These are phyloP conservation scores for Odontothrips loti DNA, from an alignment of 2,888 invertebrate species.

Conservation along the genomic window DNA sequence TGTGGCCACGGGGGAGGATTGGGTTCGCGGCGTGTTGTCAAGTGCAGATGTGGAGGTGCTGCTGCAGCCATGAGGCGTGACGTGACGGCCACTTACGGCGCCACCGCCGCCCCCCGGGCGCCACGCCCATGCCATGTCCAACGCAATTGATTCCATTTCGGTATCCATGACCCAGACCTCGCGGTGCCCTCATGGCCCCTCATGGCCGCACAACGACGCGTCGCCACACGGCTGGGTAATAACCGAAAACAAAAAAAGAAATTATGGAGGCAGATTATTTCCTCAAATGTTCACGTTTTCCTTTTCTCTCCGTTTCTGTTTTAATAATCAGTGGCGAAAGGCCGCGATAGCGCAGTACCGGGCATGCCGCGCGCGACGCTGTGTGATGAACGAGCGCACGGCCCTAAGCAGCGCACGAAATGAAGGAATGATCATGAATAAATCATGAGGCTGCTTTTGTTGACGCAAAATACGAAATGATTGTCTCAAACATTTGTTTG, in stretches of 20 bases:
- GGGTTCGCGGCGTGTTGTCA: too few relatives aligned
- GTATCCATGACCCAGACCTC: background rate
- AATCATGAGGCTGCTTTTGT: background rate
- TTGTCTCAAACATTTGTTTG: background rate
- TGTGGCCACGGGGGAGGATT: too few relatives aligned
- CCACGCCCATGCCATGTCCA: background rate
- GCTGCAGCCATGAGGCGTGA: background rate
- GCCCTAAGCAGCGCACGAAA: background rate
- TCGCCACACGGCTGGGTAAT: too few relatives aligned
- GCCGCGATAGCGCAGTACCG: too few relatives aligned
- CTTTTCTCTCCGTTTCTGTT: too few relatives aligned
- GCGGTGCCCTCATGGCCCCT: background rate
- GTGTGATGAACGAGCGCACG: background rate
- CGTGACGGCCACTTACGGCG: background rate
- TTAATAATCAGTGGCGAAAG: too few relatives aligned
- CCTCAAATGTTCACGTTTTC: too few relatives aligned
- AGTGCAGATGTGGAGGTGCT: too few relatives aligned
- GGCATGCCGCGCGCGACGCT: too few relatives aligned
- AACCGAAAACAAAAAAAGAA: too few relatives aligned
- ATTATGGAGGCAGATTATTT: too few relatives aligned
- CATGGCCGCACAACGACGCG: too few relatives aligned
- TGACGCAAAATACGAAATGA: background rate
- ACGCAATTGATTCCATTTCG: slow-evolving; percentile 10
- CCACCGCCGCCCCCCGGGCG: background rate
- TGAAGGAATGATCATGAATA: background rate